phyloP scores from a whole-genome alignment of 2,888 invertebrate species.

The Cheilosia soror region DNA sequence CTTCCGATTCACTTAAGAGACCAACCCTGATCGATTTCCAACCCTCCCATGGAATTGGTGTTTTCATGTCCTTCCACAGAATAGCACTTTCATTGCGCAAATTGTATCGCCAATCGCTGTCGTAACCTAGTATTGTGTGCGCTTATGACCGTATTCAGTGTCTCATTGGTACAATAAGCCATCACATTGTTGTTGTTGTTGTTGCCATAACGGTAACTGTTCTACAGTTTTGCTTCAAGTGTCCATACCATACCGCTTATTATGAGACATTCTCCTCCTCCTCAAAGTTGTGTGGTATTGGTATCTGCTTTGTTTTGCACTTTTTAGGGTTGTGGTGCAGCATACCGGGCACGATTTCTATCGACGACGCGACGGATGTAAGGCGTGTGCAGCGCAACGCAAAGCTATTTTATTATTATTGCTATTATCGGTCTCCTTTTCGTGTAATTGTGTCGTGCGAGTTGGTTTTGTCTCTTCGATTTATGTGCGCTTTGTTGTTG shows the following conservation, averaged over 20 bases:
- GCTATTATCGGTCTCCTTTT: constrained; percentile 58
- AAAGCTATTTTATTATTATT: constrained; percentile 67
- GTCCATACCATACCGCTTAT: constrained; percentile 8
- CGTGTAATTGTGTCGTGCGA: constrained; percentile 60
- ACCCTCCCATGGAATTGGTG: constrained; percentile 4
- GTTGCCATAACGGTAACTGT: constrained; percentile 55
- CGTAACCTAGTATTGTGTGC: constrained; percentile 11
- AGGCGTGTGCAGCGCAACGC: constrained; percentile 63
- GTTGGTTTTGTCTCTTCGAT: constrained; percentile 28
- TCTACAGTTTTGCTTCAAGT: constrained; percentile 40
- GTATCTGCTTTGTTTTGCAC: neutral
- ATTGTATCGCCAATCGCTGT: constrained; percentile 1
- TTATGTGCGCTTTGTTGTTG: constrained; percentile 37
- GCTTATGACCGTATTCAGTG: constrained; percentile 55
- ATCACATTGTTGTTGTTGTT: constrained; percentile 9
- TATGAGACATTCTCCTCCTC: constrained; percentile 16
- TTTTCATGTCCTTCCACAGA: constrained; percentile 2
- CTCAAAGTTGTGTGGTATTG: constrained; percentile 1
- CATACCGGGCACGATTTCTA: constrained; percentile 29
- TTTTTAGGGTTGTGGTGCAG: constrained; percentile 22
- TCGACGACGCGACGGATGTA: constrained; percentile 29
- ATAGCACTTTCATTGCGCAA: constrained; percentile 27
- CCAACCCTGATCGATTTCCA: neutral
- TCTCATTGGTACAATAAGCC: constrained; percentile 20
- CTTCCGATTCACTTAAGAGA: too few relatives aligned